Conservation (phyloP, 2,888 invertebrate genomes). For the Pteria penguin region DNA sequence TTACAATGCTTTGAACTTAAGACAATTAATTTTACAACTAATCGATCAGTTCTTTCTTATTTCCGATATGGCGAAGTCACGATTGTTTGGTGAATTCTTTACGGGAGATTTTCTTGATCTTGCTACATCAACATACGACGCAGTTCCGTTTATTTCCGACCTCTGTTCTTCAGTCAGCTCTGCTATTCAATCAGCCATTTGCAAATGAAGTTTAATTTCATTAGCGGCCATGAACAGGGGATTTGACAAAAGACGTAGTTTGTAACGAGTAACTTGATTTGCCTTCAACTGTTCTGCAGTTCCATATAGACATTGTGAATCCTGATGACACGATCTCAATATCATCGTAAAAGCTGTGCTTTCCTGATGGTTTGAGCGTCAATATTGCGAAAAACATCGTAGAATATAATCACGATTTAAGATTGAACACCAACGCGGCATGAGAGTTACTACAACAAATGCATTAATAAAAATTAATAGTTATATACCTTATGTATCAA, state of each 20-base stretch:
- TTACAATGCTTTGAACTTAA: conserved; percentile 44
- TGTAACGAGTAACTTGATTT: neutral
- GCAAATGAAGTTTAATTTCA: conserved; percentile 50
- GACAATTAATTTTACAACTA: conserved; percentile 45
- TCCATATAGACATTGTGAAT: too few species aligned
- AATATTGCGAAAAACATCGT: too few species aligned
- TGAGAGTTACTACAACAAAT: too few species aligned
- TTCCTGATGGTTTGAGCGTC: too few species aligned
- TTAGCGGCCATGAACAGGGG: conserved; percentile 23
- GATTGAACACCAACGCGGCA: too few species aligned
- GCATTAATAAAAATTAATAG: too few species aligned
- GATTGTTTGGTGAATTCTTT: conserved; percentile 28
- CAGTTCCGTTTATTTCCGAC: conserved; percentile 33
- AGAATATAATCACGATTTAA: too few species aligned
- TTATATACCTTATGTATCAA: too few species aligned
- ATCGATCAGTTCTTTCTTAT: conserved; percentile 31
- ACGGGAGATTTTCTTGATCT: conserved; percentile 26
- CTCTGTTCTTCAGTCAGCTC: conserved; percentile 27
- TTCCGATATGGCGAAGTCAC: conserved; percentile 33
- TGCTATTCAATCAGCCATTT: conserved; percentile 41
- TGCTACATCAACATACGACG: conserved; percentile 37
- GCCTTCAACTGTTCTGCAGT: too few species aligned
- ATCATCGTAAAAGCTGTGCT: too few species aligned
- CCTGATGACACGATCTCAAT: too few species aligned
- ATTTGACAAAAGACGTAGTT: neutral